Base-by-base conservation (phyloP, 2,888 invertebrate species). In the Stomorhina lunata region DNA sequence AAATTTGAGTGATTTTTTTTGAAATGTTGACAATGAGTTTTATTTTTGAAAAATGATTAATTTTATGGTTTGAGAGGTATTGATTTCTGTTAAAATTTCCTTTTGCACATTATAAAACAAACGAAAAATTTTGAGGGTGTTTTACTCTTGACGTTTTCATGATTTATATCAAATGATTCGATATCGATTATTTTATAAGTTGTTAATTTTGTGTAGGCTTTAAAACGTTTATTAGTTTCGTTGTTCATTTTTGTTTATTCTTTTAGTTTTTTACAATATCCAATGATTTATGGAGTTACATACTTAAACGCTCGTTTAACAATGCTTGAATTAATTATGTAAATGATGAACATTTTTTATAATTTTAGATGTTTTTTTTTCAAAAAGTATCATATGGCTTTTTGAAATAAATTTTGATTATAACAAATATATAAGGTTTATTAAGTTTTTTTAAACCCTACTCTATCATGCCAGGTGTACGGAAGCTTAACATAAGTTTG, bases 301-400 rank as follows among this genome's bases (percentile, higher is more conserved):
- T 17, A 57, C 17, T 66, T 25, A 34, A 48, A 37, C 66, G 37
- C 68, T 20, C 10, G n/a, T 15, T 15, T 25, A 75, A 68, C 48
- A 76, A 68, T 76, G 20, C 15, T 32, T 20, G 29, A 40, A 50
- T 57, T 76, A 76, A 66, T 76, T 57, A 66, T 66, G 66, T 37
- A 48, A n/a, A 57, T 75, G 65, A 50, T 12, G 17, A 25, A 15
- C n/a, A 63, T 40, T 37, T 32, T 32, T 29, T 43, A 17, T 48
- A n/a, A 45, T 59, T 48, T 57, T 17, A 32, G n/a, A 71, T 15
- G 1, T 34, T 57, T 43, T 43, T 43, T 43, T 17, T 3, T 15
- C 25, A 40, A 43, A 34, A 63, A 34, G 20, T 53, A 65, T 55
- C 53, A 43, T 17, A 65, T 66, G 45, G 45, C 48, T 27, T 76